Conservation (phyloP, 2,113 vertebrate species). For the Semicossyphus pulcher region DNA sequence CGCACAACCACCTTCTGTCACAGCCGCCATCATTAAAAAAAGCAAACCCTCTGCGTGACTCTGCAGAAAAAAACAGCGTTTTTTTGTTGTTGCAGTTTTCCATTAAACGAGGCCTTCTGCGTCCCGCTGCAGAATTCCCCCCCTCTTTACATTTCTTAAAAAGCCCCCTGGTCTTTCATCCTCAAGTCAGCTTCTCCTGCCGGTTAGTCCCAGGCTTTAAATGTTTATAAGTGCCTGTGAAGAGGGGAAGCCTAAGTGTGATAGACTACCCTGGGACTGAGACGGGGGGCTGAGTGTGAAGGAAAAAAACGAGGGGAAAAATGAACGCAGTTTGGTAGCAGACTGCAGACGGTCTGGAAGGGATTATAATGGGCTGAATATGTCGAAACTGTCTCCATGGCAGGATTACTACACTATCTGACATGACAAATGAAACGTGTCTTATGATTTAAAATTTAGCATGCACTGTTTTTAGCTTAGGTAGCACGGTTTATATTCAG, state of each 20-base stretch:
- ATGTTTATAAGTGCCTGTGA: slow-evolving; percentile 72
- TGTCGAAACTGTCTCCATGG: slow-evolving; percentile 48
- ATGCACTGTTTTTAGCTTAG: slow-evolving; percentile 2
- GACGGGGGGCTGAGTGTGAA: slow-evolving; percentile 41
- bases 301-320: slow-evolving; percentile 52
- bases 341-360: slow-evolving; percentile 56
- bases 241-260: slow-evolving; percentile 65
- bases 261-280: slow-evolving; percentile 65
- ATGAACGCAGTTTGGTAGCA: no score
- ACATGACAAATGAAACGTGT: slow-evolving; percentile 33
- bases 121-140: slow-evolving; percentile 63
- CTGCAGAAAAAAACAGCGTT: slow-evolving; percentile 30
- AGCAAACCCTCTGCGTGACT: slow-evolving; percentile 53
- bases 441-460: not conserved
- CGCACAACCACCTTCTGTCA: slow-evolving; percentile 53
- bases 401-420: slow-evolving; percentile 52
- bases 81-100: slow-evolving; percentile 41
- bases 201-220: slow-evolving; percentile 74
- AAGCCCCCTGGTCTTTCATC: slow-evolving; percentile 67
- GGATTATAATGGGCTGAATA: slow-evolving; percentile 68
- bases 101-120: slow-evolving; percentile 67
- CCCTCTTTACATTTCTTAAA: slow-evolving; percentile 72
- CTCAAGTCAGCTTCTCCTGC: slow-evolving; percentile 70
- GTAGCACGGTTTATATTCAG: slow-evolving; percentile 37
- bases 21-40: slow-evolving; percentile 56